These are phyloP conservation scores for Echinometra lucunter DNA, from an alignment of 53 echinoderm and acorn worm species.

Conservation along the genomic window DNA sequence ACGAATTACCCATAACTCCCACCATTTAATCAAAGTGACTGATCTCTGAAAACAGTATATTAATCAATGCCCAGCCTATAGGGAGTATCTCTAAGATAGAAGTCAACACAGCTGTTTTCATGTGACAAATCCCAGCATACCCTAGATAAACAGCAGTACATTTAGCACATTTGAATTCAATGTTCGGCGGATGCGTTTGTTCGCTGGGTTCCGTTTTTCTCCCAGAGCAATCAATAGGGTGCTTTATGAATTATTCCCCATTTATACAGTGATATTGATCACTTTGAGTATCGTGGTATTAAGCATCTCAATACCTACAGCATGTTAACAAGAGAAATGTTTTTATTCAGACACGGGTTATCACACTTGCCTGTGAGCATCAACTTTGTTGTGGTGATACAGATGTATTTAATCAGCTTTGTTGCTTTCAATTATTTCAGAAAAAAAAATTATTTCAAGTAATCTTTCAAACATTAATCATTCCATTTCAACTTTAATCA, in stretches of 20 bases:
- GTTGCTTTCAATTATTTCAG: too few relatives aligned
- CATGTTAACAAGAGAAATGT: background rate
- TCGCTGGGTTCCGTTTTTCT: background rate
- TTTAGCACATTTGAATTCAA: conserved; percentile 38
- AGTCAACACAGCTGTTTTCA: background rate
- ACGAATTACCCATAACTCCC: background rate
- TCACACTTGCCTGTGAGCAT: too few relatives aligned
- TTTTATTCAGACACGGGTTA: too few relatives aligned
- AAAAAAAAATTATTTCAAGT: too few relatives aligned
- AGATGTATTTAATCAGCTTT: too few relatives aligned
- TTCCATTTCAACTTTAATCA: too few relatives aligned
- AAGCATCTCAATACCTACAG: background rate
- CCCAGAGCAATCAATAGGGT: background rate
- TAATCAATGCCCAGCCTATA: background rate
- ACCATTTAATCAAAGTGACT: background rate
- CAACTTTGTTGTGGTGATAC: too few relatives aligned
- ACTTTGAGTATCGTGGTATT: background rate
- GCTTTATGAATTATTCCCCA: background rate
- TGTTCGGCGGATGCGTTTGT: conserved; percentile 11
- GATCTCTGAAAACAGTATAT: background rate
- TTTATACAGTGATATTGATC: conserved; percentile 8
- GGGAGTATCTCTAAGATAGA: background rate
- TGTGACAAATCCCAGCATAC: too few relatives aligned
- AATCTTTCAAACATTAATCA: too few relatives aligned
- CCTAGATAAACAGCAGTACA: conserved; percentile 23